These are phyloP conservation scores for Cerceris rybyensis DNA, from an alignment of 2,888 invertebrate genomes.

Conservation along the genomic window DNA sequence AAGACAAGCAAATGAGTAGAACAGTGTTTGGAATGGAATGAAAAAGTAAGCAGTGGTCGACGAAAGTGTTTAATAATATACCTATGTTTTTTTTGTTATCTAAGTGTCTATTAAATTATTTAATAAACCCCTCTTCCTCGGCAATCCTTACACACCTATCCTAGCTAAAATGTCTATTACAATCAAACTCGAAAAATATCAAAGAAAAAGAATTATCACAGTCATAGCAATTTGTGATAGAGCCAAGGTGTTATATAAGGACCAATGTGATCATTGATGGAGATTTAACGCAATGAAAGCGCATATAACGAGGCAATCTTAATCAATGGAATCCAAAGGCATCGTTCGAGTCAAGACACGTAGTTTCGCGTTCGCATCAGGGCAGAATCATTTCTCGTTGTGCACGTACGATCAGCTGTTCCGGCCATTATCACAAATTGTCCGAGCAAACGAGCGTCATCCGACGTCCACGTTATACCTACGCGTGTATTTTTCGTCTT, in stretches of 20 bases:
- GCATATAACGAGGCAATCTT: conserved; percentile 10
- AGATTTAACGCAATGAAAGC: conserved; percentile 9
- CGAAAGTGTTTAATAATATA: no score
- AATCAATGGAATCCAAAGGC: conserved; percentile 12
- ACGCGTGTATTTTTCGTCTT: conserved; percentile 34
- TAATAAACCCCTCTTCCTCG: no score
- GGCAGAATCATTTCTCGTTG: conserved; percentile 46
- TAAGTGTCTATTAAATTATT: no score
- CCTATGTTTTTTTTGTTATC: no score
- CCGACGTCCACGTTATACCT: conserved; percentile 52
- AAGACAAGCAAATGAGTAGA: no score
- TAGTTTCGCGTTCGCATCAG: conserved; percentile 20
- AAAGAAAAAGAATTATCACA: no score
- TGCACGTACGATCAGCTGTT: conserved; percentile 55
- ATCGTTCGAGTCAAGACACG: background rate
- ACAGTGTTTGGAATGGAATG: no score
- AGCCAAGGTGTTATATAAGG: background rate
- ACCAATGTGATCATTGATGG: background rate
- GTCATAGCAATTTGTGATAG: no score
- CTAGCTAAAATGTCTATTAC: no score
- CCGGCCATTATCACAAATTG: conserved; percentile 59
- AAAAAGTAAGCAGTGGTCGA: no score
- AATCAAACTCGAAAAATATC: no score
- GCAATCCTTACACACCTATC: no score
- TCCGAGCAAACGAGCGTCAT: conserved; percentile 57